Evolutionary conservation across 1,140 invertebrate species (phyloP).

Genomic region (Cherax destructor): DNA sequence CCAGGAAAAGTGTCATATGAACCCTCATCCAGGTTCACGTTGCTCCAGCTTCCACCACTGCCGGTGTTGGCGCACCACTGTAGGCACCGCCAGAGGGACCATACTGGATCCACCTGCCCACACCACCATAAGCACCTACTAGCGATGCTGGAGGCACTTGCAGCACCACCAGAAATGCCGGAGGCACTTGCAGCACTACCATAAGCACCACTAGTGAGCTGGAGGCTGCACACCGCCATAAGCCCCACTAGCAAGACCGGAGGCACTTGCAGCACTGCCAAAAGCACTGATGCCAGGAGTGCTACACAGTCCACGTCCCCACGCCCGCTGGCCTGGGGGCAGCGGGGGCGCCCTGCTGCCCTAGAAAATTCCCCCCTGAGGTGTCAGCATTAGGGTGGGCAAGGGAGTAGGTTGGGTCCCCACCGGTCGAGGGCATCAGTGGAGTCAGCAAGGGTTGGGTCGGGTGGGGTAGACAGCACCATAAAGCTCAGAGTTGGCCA

Average conservation of each 20-base stretch:
- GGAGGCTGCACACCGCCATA: slow-evolving; percentile 1
- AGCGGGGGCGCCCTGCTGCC: slow-evolving; percentile 30
- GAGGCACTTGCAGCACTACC: not conserved
- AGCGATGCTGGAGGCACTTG: too few species aligned
- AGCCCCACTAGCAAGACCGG: slow-evolving; percentile 3
- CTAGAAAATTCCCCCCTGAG: slow-evolving; percentile 63
- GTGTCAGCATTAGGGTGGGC: slow-evolving; percentile 40
- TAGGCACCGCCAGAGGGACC: too few species aligned
- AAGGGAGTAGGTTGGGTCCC: slow-evolving; percentile 18
- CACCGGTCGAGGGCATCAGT: not conserved
- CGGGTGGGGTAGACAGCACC: slow-evolving; percentile 16
- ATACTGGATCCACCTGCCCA: too few species aligned
- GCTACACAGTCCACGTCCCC: slow-evolving; percentile 10
- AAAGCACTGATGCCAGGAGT: not conserved
- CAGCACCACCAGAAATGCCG: not conserved
- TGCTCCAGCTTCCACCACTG: not conserved
- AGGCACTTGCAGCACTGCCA: not conserved
- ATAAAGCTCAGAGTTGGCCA: slow-evolving; percentile 62
- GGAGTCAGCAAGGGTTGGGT: slow-evolving; percentile 32
- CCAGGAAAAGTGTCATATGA: slow-evolving; percentile 68
- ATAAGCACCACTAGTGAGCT: not conserved
- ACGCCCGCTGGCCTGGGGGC: slow-evolving; percentile 31
- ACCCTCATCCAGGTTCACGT: slow-evolving; percentile 15
- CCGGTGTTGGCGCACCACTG: too few species aligned
- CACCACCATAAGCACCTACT: too few species aligned